Base-by-base conservation (phyloP, 2,888 invertebrate genomes). In the Meiosimyza decipiens region DNA sequence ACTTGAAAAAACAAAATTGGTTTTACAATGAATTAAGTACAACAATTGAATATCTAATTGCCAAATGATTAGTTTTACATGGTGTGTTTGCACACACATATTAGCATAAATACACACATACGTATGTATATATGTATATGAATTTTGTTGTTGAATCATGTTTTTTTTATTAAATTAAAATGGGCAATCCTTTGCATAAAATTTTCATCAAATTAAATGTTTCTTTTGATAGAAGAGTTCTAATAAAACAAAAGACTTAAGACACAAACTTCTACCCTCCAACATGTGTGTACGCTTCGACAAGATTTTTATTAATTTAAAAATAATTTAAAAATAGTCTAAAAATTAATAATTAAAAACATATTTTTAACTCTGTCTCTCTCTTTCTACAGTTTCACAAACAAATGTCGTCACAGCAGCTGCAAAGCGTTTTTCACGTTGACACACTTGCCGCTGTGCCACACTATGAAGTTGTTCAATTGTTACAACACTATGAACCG, bases 321-420 rank as follows among this genome's bases (percentile, higher is more conserved):
- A 33, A 28, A 18, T 59, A 22, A 22, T 22, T 22, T 22, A 22
- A 22, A 22, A 22, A 22, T 22, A 22, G 2, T 22, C n/a, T n/a
- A n/a, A 22, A 47, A 64, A 49, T 12, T 16, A 51, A 18, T 64
- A 9, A 11, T n/a, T 16, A 15, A 64, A 12, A 33, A 60, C 3
- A 33, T 13, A 6, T 33, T 9, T 15, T 28, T 6, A 33, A 40
- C n/a, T 40, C 15, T 28, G 47, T 16, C 15, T 62, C 15, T 62
- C 16, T 40, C 28, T 40, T 40, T 18, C 66, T 68, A 0, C 70
- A 79, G 79, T 73, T 95, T 84, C 96, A 96, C 90, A 93, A 93
- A 89, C 93, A 93, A 85, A 96, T 96, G 96, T 93, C 94, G 79
- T 87, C 91, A 83, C 93, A 94, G 76, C 95, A 96, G 88, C 89